Percentiles rank a stretch among this genome's conserved stretches.
These are phyloP conservation scores for Astur gentilis DNA, from an alignment of 2,113 vertebrate genomes.

Conservation along the genomic window DNA sequence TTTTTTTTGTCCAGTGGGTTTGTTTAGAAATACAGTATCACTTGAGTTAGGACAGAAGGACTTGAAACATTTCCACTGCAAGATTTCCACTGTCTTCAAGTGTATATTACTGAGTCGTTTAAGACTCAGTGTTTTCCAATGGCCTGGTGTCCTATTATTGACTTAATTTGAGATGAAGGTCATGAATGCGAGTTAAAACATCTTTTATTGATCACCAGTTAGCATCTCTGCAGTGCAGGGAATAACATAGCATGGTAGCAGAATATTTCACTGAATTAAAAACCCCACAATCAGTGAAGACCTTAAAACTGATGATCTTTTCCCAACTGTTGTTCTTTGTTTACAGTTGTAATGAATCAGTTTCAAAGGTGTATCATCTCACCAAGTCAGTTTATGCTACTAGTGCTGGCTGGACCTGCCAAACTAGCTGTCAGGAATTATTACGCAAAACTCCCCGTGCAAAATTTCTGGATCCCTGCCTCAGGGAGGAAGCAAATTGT, in stretches of 20 bases:
- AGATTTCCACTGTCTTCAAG: background rate
- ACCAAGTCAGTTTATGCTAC: background rate
- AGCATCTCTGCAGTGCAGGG: background rate
- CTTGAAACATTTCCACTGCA: background rate
- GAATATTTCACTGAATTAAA: background rate
- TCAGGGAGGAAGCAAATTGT: constrained; percentile 5
- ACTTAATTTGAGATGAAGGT: background rate
- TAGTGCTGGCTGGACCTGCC: background rate
- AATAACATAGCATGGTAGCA: background rate
- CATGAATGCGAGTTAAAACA: background rate
- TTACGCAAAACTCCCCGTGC: background rate
- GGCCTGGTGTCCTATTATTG: background rate
- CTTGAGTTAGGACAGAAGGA: background rate
- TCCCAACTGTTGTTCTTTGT: background rate
- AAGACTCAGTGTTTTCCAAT: background rate
- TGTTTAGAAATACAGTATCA: background rate
- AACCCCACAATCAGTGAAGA: background rate
- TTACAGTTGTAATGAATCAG: background rate
- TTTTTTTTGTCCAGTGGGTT: background rate
- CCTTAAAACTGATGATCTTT: background rate
- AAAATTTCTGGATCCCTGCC: constrained; percentile 1
- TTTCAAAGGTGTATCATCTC: background rate
- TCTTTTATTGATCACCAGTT: background rate
- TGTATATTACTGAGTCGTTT: background rate
- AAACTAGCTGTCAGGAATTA: background rate